Base-by-base conservation (phyloP, 2,797 vertebrate species). In the Steatocranus sp. region DNA sequence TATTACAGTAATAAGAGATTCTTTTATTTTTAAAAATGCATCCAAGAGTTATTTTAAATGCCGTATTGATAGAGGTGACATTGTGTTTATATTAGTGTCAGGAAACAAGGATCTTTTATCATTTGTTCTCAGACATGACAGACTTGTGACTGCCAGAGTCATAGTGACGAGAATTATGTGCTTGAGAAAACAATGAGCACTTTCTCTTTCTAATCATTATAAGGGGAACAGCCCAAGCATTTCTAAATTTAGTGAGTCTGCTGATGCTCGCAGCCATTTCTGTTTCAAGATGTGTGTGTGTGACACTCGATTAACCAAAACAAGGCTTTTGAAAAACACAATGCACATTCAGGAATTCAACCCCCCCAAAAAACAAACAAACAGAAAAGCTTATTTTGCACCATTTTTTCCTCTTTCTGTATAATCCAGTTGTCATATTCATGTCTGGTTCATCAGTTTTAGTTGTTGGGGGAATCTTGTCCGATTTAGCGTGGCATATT, bases 191-290 rank as follows among this genome's bases (percentile, higher is more conserved):
- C 89, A 93, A 89, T 81, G 83, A 90, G 75, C 79, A 85, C 91
- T 91, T 90, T 89, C 75, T 93, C 76, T 84, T 84, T 89, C 79
- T 32, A 79, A 86, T 88, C 70, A 80, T 88, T 88, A 81, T 68
- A 49, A 76, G 76, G 48, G 53, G 86, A 90, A 75, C 63, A 61
- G 80, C 66, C 80, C 43, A 68, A 79, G 53, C 76, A 89, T 86
- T 86, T 91, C 90, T 93, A 92, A 90, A 94, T 92, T 87, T 92
- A 92, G 91, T 79, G 73, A 89, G 76, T 91, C 83, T 90, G 86
- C 82, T 88, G 86, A 93, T 91, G 85, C 83, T 86, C 49, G 75
- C 54, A 88, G 86, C 79, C 86, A 82, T 92, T 90, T 90, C 74
- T 89, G 81, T 83, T 83, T 87, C 11, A 75, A 76, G 81, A 88